phyloP scores from a whole-genome alignment of 2,113 vertebrate species.

The Rutilus rutilus region DNA sequence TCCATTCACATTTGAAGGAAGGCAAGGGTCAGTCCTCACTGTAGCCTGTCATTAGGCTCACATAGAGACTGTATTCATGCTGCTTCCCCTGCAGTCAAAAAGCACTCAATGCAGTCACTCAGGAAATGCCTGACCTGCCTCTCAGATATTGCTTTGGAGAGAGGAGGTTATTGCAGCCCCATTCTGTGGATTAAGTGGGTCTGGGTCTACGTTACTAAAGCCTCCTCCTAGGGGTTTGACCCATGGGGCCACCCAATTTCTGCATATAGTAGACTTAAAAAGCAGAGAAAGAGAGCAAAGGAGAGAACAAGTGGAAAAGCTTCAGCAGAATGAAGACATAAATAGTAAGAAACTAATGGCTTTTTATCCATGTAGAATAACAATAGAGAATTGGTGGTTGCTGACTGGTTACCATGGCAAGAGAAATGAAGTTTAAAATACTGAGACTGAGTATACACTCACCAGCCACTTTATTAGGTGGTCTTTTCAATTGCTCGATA shows the following conservation, averaged over 20 bases:
- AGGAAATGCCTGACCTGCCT: conserved; percentile 39
- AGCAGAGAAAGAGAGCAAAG: conserved; percentile 12
- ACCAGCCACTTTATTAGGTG: too few relatives aligned
- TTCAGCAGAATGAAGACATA: background rate
- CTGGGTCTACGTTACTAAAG: conserved; percentile 37
- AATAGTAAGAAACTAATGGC: background rate
- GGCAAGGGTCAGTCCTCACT: background rate
- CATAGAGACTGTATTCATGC: conserved; percentile 38
- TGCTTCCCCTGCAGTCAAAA: conserved; percentile 27
- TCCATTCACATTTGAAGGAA: conserved; percentile 6
- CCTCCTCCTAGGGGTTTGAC: conserved; percentile 22
- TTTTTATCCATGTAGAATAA: conserved; percentile 1
- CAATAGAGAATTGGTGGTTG: background rate
- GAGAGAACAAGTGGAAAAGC: background rate
- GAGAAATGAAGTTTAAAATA: background rate
- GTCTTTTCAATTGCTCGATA: too few relatives aligned
- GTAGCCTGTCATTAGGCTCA: conserved; percentile 48
- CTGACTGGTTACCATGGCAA: conserved; percentile 9
- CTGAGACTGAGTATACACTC: background rate
- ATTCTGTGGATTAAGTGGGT: conserved; percentile 43
- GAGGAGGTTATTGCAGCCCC: conserved; percentile 40
- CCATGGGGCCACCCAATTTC: conserved; percentile 37
- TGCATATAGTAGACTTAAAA: conserved; percentile 2
- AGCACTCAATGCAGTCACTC: conserved; percentile 35
- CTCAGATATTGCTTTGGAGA: conserved; percentile 39